These are phyloP conservation scores for Amiota minor DNA, from an alignment of 2,888 invertebrate genomes.

Conservation along the genomic window DNA sequence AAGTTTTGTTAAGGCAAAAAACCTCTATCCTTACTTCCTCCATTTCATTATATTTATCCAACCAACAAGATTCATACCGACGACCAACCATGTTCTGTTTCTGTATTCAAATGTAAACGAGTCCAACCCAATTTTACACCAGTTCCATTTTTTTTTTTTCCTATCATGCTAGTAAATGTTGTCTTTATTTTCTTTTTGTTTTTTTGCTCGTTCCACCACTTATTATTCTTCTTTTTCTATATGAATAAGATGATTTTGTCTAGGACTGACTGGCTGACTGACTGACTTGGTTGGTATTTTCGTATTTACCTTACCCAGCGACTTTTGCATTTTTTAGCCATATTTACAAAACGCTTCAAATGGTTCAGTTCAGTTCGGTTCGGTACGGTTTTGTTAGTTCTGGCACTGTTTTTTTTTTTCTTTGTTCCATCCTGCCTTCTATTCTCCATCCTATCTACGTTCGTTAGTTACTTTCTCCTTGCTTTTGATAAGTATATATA, in stretches of 20 bases:
- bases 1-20: conserved; percentile 7
- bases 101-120: neutral
- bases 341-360: conserved; percentile 31
- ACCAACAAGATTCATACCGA: neutral
- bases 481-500: neutral
- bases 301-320: conserved; percentile 15
- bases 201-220: neutral
- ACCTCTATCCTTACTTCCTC: too few species aligned
- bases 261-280: too few species aligned
- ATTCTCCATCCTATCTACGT: neutral
- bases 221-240: neutral
- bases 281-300: neutral
- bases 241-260: neutral
- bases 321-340: conserved; percentile 46
- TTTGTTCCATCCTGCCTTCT: neutral
- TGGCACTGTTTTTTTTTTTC: neutral
- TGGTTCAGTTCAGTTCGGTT: neutral
- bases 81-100: neutral
- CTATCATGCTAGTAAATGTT: too few species aligned
- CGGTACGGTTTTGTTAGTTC: neutral
- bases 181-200: too few species aligned
- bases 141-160: too few species aligned
- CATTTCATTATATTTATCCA: too few species aligned
- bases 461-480: neutral
- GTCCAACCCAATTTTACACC: neutral